Conservation (phyloP, 2,113 vertebrate species). For the Pachypanchax playfairii region DNA sequence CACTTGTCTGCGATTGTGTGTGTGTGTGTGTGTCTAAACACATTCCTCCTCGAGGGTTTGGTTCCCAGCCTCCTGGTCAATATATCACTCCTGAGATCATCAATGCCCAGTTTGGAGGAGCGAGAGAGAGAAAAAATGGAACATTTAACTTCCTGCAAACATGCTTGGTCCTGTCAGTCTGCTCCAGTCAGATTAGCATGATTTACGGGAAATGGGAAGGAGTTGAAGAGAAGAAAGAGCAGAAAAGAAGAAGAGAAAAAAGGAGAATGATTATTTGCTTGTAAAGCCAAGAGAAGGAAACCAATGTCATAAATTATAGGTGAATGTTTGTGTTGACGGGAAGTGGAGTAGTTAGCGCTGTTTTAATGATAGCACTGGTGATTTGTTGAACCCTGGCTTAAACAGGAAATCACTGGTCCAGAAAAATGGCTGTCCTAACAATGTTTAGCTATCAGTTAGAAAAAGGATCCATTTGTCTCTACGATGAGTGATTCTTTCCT, state of each 20-base stretch:
- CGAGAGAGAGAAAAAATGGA: constrained; percentile 57
- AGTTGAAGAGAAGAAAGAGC: constrained; percentile 23
- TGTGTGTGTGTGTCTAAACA: constrained; percentile 54
- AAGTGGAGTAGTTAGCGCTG: constrained; percentile 59
- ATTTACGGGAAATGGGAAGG: constrained; percentile 63
- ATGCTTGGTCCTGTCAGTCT: constrained; percentile 65
- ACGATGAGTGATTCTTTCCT: constrained; percentile 73
- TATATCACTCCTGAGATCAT: constrained; percentile 77
- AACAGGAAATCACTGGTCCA: constrained; percentile 65
- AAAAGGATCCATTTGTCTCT: constrained; percentile 66
- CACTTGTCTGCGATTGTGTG: constrained; percentile 40
- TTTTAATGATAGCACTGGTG: constrained; percentile 54
- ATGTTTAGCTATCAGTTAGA: constrained; percentile 44
- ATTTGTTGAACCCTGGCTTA: constrained; percentile 54
- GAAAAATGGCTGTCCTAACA: constrained; percentile 52
- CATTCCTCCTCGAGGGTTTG: constrained; percentile 68
- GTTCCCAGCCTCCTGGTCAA: constrained; percentile 66
- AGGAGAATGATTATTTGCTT: constrained; percentile 36
- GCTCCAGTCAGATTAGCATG: constrained; percentile 67
- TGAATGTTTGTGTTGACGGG: constrained; percentile 72
- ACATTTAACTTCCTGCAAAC: constrained; percentile 73
- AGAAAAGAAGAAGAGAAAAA: constrained; percentile 17
- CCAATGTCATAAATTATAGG: constrained; percentile 59
- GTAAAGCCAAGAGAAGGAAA: constrained; percentile 49
- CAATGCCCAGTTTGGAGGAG: constrained; percentile 54